These are phyloP conservation scores for Amphimallon solstitiale DNA, from an alignment of 2,888 invertebrate genomes.

Conservation along the genomic window DNA sequence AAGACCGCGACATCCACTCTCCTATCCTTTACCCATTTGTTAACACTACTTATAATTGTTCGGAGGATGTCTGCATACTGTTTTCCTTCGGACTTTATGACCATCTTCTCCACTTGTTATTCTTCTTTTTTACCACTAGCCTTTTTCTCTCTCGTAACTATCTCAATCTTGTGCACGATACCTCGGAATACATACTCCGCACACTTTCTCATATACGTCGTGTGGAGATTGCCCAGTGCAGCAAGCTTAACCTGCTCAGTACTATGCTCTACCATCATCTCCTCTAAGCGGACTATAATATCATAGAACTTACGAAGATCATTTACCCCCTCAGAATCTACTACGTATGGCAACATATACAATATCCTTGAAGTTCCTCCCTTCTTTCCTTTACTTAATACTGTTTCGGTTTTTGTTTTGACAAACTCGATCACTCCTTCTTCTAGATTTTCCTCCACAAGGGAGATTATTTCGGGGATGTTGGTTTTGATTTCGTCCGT, in stretches of 20 bases:
- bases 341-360: not conserved
- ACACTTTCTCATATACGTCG: not conserved
- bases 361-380: not conserved
- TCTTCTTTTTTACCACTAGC: too few relatives aligned
- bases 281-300: not conserved
- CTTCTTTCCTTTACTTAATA: not conserved
- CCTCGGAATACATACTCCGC: not conserved
- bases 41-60: too few relatives aligned
- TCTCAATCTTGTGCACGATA: not conserved
- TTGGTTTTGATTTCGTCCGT: not conserved
- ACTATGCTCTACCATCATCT: not conserved
- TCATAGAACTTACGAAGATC: not conserved
- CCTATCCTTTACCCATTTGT: not conserved
- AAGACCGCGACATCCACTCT: slow-evolving; percentile 2
- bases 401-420: not conserved
- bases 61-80: not conserved
- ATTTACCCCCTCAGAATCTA: not conserved
- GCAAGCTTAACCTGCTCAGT: not conserved
- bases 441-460: not conserved
- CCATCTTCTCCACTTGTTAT: too few relatives aligned
- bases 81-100: not conserved
- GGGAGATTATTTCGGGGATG: not conserved
- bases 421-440: not conserved
- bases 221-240: not conserved
- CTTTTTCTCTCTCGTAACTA: not conserved